phyloP scores from a whole-genome alignment of 2,797 vertebrate species.

The Octomys mimax region DNA sequence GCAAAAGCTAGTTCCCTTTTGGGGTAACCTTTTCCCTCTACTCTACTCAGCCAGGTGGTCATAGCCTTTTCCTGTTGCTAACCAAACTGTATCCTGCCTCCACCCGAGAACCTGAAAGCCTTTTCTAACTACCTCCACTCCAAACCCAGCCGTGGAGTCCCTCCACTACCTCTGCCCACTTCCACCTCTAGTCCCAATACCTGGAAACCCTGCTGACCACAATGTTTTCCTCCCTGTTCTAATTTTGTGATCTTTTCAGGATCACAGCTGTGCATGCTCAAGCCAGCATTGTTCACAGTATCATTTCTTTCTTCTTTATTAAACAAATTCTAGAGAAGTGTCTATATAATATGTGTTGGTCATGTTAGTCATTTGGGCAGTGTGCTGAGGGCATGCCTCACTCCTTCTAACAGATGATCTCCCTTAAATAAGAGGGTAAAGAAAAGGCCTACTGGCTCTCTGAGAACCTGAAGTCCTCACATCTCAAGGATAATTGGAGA shows the following conservation, averaged over 20 bases:
- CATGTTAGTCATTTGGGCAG: not conserved
- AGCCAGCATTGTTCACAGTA: not conserved
- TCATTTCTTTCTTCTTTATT: not conserved
- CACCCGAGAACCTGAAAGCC: not conserved
- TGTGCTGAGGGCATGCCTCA: not conserved
- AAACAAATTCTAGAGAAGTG: not conserved
- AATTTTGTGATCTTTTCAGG: not conserved
- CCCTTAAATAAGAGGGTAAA: not conserved
- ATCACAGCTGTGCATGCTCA: not conserved
- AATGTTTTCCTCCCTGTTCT: too few relatives aligned
- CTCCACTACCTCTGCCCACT: not conserved
- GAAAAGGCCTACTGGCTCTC: not conserved
- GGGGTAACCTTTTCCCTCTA: conserved; percentile 23
- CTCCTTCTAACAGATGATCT: not conserved
- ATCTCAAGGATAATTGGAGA: not conserved
- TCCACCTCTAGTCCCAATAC: not conserved
- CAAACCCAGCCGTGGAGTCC: too few relatives aligned
- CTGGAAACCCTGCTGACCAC: too few relatives aligned
- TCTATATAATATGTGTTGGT: not conserved
- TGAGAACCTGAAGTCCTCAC: not conserved
- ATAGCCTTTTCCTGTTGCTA: not conserved
- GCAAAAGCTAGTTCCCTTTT: conserved; percentile 56
- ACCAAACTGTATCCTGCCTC: not conserved
- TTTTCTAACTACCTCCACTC: not conserved
- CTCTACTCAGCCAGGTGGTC: conserved; percentile 15